Evolutionary conservation across 30 jellyfish, hydroid and myxozoan genomes (phyloP).

Genomic region (Hydra vulgaris): DNA sequence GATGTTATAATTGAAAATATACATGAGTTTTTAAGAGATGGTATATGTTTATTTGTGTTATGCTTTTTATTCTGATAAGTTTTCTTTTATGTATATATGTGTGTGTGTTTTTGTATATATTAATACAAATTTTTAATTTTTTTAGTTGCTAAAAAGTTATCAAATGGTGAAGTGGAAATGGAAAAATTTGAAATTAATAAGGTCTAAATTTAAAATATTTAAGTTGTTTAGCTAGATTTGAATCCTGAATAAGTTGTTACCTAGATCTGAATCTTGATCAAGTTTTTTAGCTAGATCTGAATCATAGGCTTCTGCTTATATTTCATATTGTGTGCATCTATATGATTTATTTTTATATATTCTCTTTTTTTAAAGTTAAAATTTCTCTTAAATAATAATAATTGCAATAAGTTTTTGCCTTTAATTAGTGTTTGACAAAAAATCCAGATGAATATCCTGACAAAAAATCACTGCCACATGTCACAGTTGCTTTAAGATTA

Average conservation of each 20-base stretch:
- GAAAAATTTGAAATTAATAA: constrained; percentile 31
- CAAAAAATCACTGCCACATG: constrained; percentile 87
- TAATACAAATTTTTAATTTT: neutral
- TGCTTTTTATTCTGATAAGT: neutral
- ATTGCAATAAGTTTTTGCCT: too few species aligned
- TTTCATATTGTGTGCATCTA: too few species aligned
- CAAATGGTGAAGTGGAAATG: neutral
- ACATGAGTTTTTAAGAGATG: constrained; percentile 43
- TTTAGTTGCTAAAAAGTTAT: constrained; percentile 5
- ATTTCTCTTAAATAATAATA: too few species aligned
- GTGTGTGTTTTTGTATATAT: neutral
- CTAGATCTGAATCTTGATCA: too few species aligned
- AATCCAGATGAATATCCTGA: constrained; percentile 93
- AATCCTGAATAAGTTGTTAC: too few species aligned
- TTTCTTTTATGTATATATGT: neutral
- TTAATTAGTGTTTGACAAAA: constrained; percentile 61
- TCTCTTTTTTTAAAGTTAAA: too few species aligned
- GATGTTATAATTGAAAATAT: constrained; percentile 71
- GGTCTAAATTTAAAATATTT: constrained; percentile 24
- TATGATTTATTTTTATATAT: too few species aligned
- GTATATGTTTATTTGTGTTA: neutral
- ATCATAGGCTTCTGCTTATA: too few species aligned
- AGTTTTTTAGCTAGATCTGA: too few species aligned
- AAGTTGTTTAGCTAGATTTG: too few species aligned
- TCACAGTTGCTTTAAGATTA: constrained; percentile 89